Conservation (phyloP, 2,797 vertebrate genomes). For the Dendrocincla tyrannina region DNA sequence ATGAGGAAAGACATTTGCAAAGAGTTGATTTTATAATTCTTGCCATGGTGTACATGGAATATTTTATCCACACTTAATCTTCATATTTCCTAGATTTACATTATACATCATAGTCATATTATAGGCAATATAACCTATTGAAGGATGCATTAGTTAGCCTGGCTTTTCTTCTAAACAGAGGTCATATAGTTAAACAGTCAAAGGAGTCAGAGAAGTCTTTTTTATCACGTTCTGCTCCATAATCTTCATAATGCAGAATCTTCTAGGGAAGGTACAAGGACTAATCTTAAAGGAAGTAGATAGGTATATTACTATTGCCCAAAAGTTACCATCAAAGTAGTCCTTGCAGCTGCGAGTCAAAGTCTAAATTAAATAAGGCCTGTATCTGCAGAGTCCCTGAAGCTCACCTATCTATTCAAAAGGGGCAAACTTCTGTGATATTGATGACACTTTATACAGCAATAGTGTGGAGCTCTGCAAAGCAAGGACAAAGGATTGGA, state of each 20-base stretch:
- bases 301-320: background rate
- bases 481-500: background rate
- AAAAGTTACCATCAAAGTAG: background rate
- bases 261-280: background rate
- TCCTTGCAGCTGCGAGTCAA: background rate
- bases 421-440: background rate
- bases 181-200: constrained; percentile 40
- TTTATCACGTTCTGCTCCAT: constrained; percentile 41
- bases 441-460: background rate
- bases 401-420: background rate
- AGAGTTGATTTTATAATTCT: constrained; percentile 31
- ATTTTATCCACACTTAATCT: constrained; percentile 12
- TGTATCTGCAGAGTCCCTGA: background rate
- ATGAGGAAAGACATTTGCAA: constrained; percentile 41
- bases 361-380: background rate
- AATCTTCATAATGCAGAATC: background rate
- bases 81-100: constrained; percentile 38
- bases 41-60: background rate
- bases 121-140: background rate
- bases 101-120: background rate
- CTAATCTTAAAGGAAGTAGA: background rate
- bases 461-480: background rate
- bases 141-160: constrained; percentile 53
- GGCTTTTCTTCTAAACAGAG: constrained; percentile 32
- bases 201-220: constrained; percentile 32